Base-by-base conservation (phyloP, 1,140 invertebrate genomes). In the Vanessa atalanta region DNA sequence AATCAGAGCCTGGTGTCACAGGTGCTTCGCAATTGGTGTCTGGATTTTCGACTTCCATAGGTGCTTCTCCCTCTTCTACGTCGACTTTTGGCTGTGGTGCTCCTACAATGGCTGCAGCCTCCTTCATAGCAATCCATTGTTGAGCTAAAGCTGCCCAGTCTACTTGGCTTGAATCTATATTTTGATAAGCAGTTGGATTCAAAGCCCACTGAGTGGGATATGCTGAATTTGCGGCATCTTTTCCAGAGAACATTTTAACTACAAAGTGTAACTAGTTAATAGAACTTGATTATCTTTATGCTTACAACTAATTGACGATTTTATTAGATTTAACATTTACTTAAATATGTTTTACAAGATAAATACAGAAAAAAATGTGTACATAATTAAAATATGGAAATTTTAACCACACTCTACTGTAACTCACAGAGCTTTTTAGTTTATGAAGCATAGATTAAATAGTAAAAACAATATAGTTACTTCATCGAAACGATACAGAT, bases 71-170 rank as follows among this genome's bases (percentile, higher is more conserved):
- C 48, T 96, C 95, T 87, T 96, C 96, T 69, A 87, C 78, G 74
- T 94, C 89, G 84, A 85, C 72, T 94, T 94, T 75, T 90, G 94
- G 73, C 57, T 94, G 87, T 31, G 92, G 85, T n/a, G 91, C 78
- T 47, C 91, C 79, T 47, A 93, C 88, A 47, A 93, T 86, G 37
- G 92, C 89, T 37, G 87, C 85, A 55, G 91, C 86, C 88, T 98
- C 97, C 85, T 98, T 98, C 97, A 99, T 98, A 86, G 97, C 96
- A 76, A 99, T 99, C 98, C 98, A 99, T 95, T 99, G 98, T 84
- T 99, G 98, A 16, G 98, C 98, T 78, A 99, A 91, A 68, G 97
- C 95, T 47, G 98, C 98, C 98, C 98, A 99, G 91, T 99, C 98
- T 68, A 99, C 98, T 95, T 94, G 90, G 76, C 94, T 94, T 74